A percentile compares a stretch with the other conserved stretches of the same genome.
Evolutionary conservation across 2,113 vertebrate species (phyloP).

Genomic region (Telmatochromis brichardi): DNA sequence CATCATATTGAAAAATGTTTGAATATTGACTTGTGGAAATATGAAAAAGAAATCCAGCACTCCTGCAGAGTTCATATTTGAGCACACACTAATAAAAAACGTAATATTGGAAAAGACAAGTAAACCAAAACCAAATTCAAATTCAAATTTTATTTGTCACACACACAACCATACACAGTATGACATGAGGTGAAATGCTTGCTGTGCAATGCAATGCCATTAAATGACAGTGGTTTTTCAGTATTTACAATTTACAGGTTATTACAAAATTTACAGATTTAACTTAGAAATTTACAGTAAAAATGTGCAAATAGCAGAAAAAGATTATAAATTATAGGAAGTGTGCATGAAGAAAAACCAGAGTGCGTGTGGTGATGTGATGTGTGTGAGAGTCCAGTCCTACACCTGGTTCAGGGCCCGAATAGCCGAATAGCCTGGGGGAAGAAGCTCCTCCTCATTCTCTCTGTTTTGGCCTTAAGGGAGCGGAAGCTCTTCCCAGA

Average conservation of each 20-base stretch:
- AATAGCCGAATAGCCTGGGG: too few relatives aligned
- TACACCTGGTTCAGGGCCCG: too few relatives aligned
- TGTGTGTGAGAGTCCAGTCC: too few relatives aligned
- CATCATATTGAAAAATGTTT: not conserved
- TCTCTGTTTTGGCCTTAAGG: too few relatives aligned
- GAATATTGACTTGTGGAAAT: not conserved
- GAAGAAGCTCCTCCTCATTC: too few relatives aligned
- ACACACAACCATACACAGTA: not conserved
- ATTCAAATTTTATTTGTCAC: not conserved
- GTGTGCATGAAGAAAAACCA: not conserved
- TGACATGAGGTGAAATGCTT: not conserved
- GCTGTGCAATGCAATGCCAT: not conserved
- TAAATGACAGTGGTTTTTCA: accelerated
- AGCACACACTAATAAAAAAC: not conserved
- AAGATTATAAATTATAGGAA: not conserved
- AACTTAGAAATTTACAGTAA: not conserved
- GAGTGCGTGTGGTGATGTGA: not conserved
- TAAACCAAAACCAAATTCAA: not conserved
- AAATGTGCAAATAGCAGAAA: not conserved
- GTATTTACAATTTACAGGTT: not conserved
- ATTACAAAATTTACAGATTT: not conserved
- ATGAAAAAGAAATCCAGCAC: not conserved
- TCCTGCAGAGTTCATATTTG: not conserved
- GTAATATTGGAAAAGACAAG: not conserved
- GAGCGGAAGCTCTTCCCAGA: too few relatives aligned